These are phyloP conservation scores for Atopsyche davidsoni DNA, from an alignment of 1,140 invertebrate genomes.

Conservation along the genomic window DNA sequence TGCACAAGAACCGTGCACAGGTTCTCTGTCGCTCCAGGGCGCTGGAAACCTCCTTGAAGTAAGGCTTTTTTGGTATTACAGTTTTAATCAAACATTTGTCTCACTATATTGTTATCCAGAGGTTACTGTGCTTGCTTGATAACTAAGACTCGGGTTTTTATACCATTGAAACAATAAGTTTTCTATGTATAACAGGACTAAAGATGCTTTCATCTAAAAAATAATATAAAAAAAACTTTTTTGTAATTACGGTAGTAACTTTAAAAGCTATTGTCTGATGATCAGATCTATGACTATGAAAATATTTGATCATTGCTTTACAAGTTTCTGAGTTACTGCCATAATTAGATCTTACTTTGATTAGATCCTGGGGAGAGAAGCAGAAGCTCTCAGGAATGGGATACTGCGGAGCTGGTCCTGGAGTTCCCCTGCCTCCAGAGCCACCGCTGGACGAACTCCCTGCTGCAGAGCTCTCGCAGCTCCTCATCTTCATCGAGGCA, in stretches of 20 bases:
- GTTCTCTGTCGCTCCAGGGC: slow-evolving; percentile 88
- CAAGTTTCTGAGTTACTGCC: too few relatives aligned
- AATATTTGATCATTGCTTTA: too few relatives aligned
- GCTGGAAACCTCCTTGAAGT: slow-evolving; percentile 80
- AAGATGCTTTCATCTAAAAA: background rate
- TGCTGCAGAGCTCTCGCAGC: slow-evolving; percentile 64
- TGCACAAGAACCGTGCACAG: slow-evolving; percentile 95
- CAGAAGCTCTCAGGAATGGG: slow-evolving; percentile 49
- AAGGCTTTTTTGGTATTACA: too few relatives aligned
- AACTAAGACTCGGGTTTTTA: too few relatives aligned
- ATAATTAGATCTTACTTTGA: too few relatives aligned
- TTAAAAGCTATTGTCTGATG: too few relatives aligned
- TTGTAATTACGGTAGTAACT: background rate
- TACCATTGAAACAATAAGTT: too few relatives aligned
- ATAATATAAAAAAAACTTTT: slow-evolving; percentile 5
- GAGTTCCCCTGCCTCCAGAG: slow-evolving; percentile 28
- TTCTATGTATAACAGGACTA: slow-evolving; percentile 5
- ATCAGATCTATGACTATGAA: too few relatives aligned
- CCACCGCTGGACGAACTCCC: slow-evolving; percentile 48
- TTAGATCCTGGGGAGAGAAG: slow-evolving; percentile 85
- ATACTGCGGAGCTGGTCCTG: slow-evolving; percentile 24
- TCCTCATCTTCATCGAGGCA: slow-evolving; percentile 76
- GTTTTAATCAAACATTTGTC: too few relatives aligned
- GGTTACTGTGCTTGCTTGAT: too few relatives aligned
- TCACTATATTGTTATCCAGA: too few relatives aligned